These are phyloP conservation scores for Tribolium freemani DNA, from an alignment of 2,888 invertebrate genomes.

Conservation along the genomic window DNA sequence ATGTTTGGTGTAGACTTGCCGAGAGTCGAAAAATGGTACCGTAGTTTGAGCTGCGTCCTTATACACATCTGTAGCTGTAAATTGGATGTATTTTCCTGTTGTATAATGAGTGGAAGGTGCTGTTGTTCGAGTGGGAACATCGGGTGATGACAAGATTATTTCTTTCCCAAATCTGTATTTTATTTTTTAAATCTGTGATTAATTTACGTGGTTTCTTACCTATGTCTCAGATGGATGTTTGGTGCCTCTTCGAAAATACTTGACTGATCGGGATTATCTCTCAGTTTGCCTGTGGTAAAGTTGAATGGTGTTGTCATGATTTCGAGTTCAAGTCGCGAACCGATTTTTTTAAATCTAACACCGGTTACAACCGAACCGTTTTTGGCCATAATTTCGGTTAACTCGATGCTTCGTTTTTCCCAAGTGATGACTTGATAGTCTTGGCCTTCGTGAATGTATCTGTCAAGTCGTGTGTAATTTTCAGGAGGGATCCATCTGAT, in stretches of 20 bases:
- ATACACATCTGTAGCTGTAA: conserved; percentile 76
- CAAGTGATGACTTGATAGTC: conserved; percentile 86
- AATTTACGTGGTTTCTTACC: too few species aligned
- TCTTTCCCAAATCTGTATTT: conserved; percentile 73
- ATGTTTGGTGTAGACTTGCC: conserved; percentile 77
- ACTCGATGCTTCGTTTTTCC: conserved; percentile 82
- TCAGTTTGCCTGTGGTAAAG: conserved; percentile 82
- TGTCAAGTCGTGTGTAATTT: conserved; percentile 71
- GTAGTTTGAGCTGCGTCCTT: conserved; percentile 86
- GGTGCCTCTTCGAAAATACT: background rate
- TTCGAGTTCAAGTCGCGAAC: conserved; percentile 87
- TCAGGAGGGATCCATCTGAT: conserved; percentile 80
- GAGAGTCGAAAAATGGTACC: conserved; percentile 85
- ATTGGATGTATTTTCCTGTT: conserved; percentile 69
- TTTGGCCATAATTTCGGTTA: conserved; percentile 82
- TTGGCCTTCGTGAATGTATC: conserved; percentile 72
- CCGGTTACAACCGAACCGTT: conserved; percentile 82
- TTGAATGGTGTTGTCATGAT: conserved; percentile 84
- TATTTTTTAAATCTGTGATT: too few species aligned
- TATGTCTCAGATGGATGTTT: background rate
- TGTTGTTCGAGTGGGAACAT: conserved; percentile 74
- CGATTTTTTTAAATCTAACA: conserved; percentile 80
- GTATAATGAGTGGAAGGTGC: conserved; percentile 62
- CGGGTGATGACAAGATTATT: conserved; percentile 70
- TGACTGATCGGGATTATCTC: conserved; percentile 62